phyloP scores from a whole-genome alignment of 1,140 invertebrate species.

The Drosophila tsacasi region DNA sequence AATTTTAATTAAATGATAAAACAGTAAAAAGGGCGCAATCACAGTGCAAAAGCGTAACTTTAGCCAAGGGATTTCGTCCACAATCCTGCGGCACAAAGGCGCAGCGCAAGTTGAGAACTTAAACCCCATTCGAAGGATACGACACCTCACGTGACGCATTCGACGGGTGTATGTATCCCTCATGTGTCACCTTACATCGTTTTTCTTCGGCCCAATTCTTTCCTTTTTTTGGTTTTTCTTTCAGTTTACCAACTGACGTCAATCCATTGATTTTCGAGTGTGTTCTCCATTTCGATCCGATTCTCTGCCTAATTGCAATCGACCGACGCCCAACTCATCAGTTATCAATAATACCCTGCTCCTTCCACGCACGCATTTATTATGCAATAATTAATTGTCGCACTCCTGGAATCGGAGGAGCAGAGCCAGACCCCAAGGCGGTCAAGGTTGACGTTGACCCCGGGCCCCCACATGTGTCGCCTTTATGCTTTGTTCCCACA shows the following conservation, averaged over 20 bases:
- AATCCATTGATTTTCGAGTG: conserved; percentile 74
- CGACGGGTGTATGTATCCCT: conserved; percentile 34
- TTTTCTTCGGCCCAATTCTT: conserved; percentile 29
- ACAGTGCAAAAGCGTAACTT: conserved; percentile 43
- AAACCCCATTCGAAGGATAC: conserved; percentile 29
- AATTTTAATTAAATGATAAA: conserved; percentile 80
- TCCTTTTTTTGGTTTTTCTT: conserved; percentile 14
- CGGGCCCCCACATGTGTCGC: conserved; percentile 22
- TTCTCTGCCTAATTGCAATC: conserved; percentile 52
- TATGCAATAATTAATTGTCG: conserved; percentile 74
- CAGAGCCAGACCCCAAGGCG: conserved; percentile 5
- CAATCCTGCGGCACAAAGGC: conserved; percentile 29
- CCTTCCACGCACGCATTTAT: conserved; percentile 52
- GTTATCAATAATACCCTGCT: conserved; percentile 10
- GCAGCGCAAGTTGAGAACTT: conserved; percentile 50
- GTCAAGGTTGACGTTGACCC: conserved; percentile 43
- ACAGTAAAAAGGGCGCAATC: conserved; percentile 42
- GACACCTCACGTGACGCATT: conserved; percentile 59
- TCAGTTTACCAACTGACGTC: conserved; percentile 61
- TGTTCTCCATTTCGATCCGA: conserved; percentile 24
- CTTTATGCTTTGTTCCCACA: conserved; percentile 24
- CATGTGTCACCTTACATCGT: conserved; percentile 32
- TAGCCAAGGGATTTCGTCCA: conserved; percentile 22
- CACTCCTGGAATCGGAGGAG: conserved; percentile 18
- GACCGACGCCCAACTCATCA: conserved; percentile 50